Evolutionary conservation across 2,797 vertebrate genomes (phyloP).

Genomic region (Crocodylus rhombifer): DNA sequence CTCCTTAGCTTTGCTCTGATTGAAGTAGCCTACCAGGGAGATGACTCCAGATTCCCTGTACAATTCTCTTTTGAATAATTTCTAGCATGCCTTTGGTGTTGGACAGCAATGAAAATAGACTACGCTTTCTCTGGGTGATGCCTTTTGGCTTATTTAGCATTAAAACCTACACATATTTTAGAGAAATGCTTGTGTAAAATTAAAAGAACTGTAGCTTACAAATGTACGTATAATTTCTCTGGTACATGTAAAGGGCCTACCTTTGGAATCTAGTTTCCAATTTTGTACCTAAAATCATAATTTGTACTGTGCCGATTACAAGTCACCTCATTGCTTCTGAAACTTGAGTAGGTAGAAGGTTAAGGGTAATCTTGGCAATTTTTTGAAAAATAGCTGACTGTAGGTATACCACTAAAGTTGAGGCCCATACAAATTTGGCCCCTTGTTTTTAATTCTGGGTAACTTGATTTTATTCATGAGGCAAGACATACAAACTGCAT

Average conservation of each 20-base stretch:
- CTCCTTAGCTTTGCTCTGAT: conserved; percentile 6
- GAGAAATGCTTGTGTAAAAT: background rate
- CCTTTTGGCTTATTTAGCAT: conserved; percentile 17
- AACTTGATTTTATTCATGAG: too few relatives aligned
- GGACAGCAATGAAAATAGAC: background rate
- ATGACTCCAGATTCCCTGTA: conserved; percentile 28
- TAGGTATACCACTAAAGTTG: too few relatives aligned
- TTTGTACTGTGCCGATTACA: too few relatives aligned
- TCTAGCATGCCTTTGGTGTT: background rate
- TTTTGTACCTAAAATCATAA: background rate
- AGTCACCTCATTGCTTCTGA: too few relatives aligned
- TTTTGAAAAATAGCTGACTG: too few relatives aligned
- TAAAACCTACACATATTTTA: conserved; percentile 49
- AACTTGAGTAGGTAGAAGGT: too few relatives aligned
- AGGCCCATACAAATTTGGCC: too few relatives aligned
- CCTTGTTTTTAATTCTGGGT: too few relatives aligned
- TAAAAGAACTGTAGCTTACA: conserved; percentile 23
- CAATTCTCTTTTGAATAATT: conserved; percentile 20
- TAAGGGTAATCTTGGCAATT: too few relatives aligned
- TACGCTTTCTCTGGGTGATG: background rate
- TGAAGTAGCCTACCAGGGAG: background rate
- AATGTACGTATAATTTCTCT: background rate
- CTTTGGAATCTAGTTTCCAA: background rate
- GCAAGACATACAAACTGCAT: too few relatives aligned
- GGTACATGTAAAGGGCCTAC: background rate